Evolutionary conservation across 2,113 vertebrate species (phyloP), one percentile per base, ranked within the genome.

Genomic region (Abramis brama): DNA sequence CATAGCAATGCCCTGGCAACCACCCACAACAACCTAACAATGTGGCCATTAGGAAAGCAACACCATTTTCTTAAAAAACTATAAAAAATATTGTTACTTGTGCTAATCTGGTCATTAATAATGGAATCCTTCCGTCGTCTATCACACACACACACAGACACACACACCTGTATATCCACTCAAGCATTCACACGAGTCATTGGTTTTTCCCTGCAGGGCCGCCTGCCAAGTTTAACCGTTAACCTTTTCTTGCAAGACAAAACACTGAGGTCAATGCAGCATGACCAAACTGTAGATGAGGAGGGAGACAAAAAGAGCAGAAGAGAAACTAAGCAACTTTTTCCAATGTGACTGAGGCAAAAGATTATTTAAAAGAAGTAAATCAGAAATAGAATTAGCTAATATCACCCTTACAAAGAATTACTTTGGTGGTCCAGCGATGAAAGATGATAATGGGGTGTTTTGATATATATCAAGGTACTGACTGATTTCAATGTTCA

Each of bases 101-200:
- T 25, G n/a, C 39, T 64, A 62, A 47, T 64, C 79, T 80, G 23
- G n/a, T 47, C 27, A 64, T 43, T 66, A 66, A 64, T 27, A 45
- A 25, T 66, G 39, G 25, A 64, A 21, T 81, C 13, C 2, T 81
- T 81, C 25, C 36, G 8, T 64, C 5, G 9, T 45, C 59, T 11
- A 25, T 15, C 62, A 85, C 88, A 91, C 23, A 23, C 47, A 3
- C 47, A 50, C 47, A 50, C 12, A 88, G 43, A 90, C 78, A 89
- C 90, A 87, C 84, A 75, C 90, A 89, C 86, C 87, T 91, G 89
- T 82, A 71, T 86, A 86, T 91, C 66, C 36, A 86, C 73, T 82
- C 57, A 84, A 71, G 79, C 68, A 87, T 74, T 91, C 88, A 87
- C 82, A 68, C 85, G 57, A 70, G 87, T 76, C 90, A 91, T 90